Conservation (phyloP, 2,888 invertebrate genomes). For the Microctonus hyperodae region DNA sequence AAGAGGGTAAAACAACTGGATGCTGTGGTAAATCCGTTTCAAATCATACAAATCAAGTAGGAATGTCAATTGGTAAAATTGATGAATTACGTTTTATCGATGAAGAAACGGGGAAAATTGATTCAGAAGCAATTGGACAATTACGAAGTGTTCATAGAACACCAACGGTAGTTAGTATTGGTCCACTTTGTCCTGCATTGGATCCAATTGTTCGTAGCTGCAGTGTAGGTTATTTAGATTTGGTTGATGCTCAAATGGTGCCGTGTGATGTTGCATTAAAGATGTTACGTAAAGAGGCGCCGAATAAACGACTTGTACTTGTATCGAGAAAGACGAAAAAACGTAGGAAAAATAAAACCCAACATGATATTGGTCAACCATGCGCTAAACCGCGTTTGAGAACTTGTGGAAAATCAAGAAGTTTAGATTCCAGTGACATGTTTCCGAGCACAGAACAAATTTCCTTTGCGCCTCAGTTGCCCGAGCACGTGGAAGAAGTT, state of each 20-base stretch:
- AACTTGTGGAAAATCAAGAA: constrained; percentile 81
- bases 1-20: constrained; percentile 43
- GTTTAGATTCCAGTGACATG: constrained; percentile 85
- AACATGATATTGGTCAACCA: constrained; percentile 51
- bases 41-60: constrained; percentile 43
- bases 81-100: constrained; percentile 77
- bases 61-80: constrained; percentile 56
- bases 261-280: constrained; percentile 77
- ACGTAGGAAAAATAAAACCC: constrained; percentile 60
- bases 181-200: constrained; percentile 67
- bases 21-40: constrained; percentile 46
- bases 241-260: constrained; percentile 78
- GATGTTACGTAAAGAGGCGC: constrained; percentile 77
- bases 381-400: constrained; percentile 66
- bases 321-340: constrained; percentile 73
- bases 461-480: constrained; percentile 48
- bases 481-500: constrained; percentile 53
- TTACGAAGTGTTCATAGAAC: constrained; percentile 57
- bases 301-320: constrained; percentile 75
- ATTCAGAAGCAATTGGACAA: constrained; percentile 48
- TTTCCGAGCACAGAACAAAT: constrained; percentile 67
- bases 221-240: constrained; percentile 87
- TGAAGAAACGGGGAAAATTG: constrained; percentile 66
- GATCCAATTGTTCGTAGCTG: constrained; percentile 84
- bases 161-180: constrained; percentile 73